Conservation (phyloP, 1,140 invertebrate genomes). For the Drosophila eugracilis region DNA sequence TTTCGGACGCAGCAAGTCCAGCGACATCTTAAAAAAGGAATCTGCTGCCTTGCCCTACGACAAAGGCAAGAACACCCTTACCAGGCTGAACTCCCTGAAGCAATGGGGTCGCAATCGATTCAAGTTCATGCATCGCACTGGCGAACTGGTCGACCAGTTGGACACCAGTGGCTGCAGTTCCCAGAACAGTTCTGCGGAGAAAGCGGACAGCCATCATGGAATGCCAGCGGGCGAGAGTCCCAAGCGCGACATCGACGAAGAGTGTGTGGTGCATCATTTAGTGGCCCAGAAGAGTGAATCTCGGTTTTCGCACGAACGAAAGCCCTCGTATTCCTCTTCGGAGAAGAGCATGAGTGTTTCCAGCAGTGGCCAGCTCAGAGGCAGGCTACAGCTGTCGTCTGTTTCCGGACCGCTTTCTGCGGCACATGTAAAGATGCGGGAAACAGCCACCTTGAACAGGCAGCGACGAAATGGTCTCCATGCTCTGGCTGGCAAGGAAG, state of each 20-base stretch:
- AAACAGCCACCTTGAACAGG: slow-evolving; percentile 88
- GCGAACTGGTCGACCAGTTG: slow-evolving; percentile 76
- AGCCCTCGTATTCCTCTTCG: slow-evolving; percentile 90
- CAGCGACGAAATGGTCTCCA: slow-evolving; percentile 86
- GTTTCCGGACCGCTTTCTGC: slow-evolving; percentile 32
- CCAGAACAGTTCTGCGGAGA: slow-evolving; percentile 74
- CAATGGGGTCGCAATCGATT: slow-evolving; percentile 92
- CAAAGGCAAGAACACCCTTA: slow-evolving; percentile 86
- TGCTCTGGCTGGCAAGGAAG: slow-evolving; percentile 86
- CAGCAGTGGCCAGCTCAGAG: slow-evolving; percentile 75
- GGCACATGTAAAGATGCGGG: slow-evolving; percentile 89
- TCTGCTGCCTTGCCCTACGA: slow-evolving; percentile 86
- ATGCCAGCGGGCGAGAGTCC: slow-evolving; percentile 15
- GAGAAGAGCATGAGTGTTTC: slow-evolving; percentile 87
- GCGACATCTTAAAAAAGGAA: slow-evolving; percentile 88
- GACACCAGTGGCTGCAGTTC: slow-evolving; percentile 84
- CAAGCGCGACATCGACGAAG: slow-evolving; percentile 85
- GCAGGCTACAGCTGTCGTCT: slow-evolving; percentile 66
- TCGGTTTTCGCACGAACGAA: slow-evolving; percentile 88
- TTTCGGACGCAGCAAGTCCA: slow-evolving; percentile 88
- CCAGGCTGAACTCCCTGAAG: slow-evolving; percentile 92
- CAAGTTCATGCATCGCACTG: slow-evolving; percentile 89
- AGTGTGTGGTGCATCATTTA: slow-evolving; percentile 87
- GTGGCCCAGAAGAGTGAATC: slow-evolving; percentile 81
- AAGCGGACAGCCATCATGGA: slow-evolving; percentile 48